These are phyloP conservation scores for Lerema accius DNA, from an alignment of 1,140 invertebrate genomes.

Conservation along the genomic window DNA sequence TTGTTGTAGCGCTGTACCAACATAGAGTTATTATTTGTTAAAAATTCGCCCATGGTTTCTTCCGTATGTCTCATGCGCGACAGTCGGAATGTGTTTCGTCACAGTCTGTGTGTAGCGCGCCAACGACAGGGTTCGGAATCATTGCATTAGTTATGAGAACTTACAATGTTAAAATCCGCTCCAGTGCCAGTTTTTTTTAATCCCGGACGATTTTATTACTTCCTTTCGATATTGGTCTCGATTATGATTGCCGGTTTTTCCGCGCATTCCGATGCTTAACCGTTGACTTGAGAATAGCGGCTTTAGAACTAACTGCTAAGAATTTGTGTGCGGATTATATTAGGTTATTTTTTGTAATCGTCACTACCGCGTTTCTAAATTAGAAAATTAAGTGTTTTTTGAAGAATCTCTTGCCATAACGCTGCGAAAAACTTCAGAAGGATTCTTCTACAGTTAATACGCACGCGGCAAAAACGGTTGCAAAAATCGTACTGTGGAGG, in stretches of 20 bases:
- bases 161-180: slow-evolving; percentile 44
- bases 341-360: no score
- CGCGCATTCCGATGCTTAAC: slow-evolving; percentile 9
- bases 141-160: slow-evolving; percentile 42
- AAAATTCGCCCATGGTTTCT: background rate
- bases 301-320: no score
- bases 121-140: slow-evolving; percentile 39
- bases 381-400: no score
- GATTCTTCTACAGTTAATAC: no score
- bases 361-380: no score
- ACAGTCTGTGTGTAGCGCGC: slow-evolving; percentile 40
- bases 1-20: no score
- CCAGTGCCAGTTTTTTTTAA: slow-evolving; percentile 37
- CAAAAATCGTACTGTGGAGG: no score
- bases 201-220: slow-evolving; percentile 43
- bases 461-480: no score
- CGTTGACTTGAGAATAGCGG: slow-evolving; percentile 8
- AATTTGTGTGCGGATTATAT: no score
- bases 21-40: no score
- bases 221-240: slow-evolving; percentile 37
- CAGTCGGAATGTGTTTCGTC: slow-evolving; percentile 36
- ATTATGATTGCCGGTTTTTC: slow-evolving; percentile 30
- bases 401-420: no score
- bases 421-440: no score
- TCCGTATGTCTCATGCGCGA: slow-evolving; percentile 10